These are phyloP conservation scores for Cataglyphis altisquamis DNA, from an alignment of 2,888 invertebrate species.

Conservation along the genomic window DNA sequence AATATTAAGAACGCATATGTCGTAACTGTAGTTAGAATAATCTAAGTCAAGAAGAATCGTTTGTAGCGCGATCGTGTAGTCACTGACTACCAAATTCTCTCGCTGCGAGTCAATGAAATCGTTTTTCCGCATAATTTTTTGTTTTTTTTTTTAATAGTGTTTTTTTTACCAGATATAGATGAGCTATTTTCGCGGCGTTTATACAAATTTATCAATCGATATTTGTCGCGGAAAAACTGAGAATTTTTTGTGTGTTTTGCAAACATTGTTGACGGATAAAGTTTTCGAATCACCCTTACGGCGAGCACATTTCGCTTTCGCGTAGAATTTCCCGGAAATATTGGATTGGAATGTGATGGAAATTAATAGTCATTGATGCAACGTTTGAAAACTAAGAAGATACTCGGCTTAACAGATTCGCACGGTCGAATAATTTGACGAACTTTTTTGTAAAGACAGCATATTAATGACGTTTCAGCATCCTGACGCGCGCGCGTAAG, in stretches of 20 bases:
- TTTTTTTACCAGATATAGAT: background rate
- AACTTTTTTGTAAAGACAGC: conserved; percentile 70
- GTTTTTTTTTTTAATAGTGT: background rate
- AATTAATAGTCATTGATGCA: conserved; percentile 40
- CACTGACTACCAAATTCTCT: conserved; percentile 31
- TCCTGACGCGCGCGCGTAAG: conserved; percentile 84
- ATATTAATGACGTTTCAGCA: conserved; percentile 85
- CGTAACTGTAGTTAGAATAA: conserved; percentile 66
- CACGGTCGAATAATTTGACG: conserved; percentile 52
- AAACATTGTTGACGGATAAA: background rate
- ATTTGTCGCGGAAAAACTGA: background rate
- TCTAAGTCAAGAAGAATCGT: conserved; percentile 54
- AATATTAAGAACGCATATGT: conserved; percentile 65
- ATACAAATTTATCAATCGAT: background rate
- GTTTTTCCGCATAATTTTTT: background rate
- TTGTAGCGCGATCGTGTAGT: conserved; percentile 51
- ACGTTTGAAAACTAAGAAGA: conserved; percentile 53
- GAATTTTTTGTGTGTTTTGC: background rate
- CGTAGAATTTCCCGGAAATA: conserved; percentile 16
- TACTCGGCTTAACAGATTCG: conserved; percentile 65
- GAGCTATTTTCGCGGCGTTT: background rate
- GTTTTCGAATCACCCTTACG: conserved; percentile 11
- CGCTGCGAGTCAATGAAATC: conserved; percentile 37
- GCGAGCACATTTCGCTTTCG: conserved; percentile 8
- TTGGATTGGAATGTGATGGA: conserved; percentile 2